phyloP scores from a whole-genome alignment of 2,888 invertebrate species.

The Elysia crispata region DNA sequence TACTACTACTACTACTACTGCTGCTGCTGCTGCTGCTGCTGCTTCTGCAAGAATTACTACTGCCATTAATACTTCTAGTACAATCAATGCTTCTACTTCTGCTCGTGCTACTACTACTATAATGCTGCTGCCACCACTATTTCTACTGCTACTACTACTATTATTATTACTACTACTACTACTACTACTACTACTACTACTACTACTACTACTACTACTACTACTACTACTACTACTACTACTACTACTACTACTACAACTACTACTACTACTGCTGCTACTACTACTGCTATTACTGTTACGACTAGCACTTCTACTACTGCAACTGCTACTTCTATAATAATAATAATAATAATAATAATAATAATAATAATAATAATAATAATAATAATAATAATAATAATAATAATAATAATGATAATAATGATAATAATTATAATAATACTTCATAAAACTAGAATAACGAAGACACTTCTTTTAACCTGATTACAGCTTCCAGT shows the following conservation, averaged over 20 bases:
- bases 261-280: conserved; percentile 1
- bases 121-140: too few relatives aligned
- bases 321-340: not conserved
- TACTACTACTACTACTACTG: conserved; percentile 32
- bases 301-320: not conserved
- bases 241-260: conserved; percentile 2
- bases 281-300: not conserved
- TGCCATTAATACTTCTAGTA: conserved; percentile 2
- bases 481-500: too few relatives aligned
- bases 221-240: conserved; percentile 9
- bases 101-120: conserved; percentile 25
- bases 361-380: too few relatives aligned
- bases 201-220: conserved; percentile 9
- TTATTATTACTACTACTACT: conserved; percentile 29
- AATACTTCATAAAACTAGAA: too few relatives aligned
- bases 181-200: conserved; percentile 9
- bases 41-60: too few relatives aligned
- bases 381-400: too few relatives aligned
- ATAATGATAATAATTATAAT: too few relatives aligned
- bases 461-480: too few relatives aligned
- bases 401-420: too few relatives aligned
- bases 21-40: conserved; percentile 23
- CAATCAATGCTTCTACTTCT: conserved; percentile 21
- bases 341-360: too few relatives aligned
- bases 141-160: too few relatives aligned